Base-by-base conservation (phyloP, 2,888 invertebrate species). In the Anagyrus pseudococci region DNA sequence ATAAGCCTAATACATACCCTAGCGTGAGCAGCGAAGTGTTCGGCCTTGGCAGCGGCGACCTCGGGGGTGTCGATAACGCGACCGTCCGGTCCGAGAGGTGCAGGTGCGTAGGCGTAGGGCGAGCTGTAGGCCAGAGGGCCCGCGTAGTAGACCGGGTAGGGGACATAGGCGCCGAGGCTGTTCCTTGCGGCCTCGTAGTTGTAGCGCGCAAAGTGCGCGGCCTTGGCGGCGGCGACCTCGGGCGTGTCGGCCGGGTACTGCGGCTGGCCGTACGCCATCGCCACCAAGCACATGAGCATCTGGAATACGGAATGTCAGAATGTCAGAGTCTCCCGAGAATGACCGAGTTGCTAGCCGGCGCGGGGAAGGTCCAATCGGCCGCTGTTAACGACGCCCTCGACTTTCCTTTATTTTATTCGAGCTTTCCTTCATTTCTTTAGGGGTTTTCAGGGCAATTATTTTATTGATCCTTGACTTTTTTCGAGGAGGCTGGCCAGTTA, bases 21-120 rank as follows among this genome's bases (percentile, higher is more conserved):
- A 29, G 59, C 60, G 46, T 76, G 77, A 6, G 79, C 78, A 1
- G 74, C 75, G 0, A 76, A 75, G 66, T 81, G 80, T n/a, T 76
- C 78, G n/a, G 72, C 76, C 53, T 77, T 79, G 23, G 78, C 76
- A 3, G 70, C 63, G 3, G 73, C 67, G 3, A 80, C 79, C 66
- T 79, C 79, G 26, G 78, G 76, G n/a, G 79, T 79, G 63, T 80
- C 79, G 19, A 79, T 70, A 4, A 80, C 79, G 4, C 76, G 75
- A 2, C 79, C 80, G 48, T 80, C 79, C 1, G 71, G 69, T 2
- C 77, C 79, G 17, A 79, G 68, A 6, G 80, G 79, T 0, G 80
- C 75, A 22, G 59, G 37, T 40, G 59, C 66, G 17, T 54, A 60
- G 4, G 37, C 22, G 37, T 60, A 57, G 0, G 61, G 64, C 1